phyloP scores from a whole-genome alignment of 2,797 vertebrate species.

The Melanotaenia boesemani region DNA sequence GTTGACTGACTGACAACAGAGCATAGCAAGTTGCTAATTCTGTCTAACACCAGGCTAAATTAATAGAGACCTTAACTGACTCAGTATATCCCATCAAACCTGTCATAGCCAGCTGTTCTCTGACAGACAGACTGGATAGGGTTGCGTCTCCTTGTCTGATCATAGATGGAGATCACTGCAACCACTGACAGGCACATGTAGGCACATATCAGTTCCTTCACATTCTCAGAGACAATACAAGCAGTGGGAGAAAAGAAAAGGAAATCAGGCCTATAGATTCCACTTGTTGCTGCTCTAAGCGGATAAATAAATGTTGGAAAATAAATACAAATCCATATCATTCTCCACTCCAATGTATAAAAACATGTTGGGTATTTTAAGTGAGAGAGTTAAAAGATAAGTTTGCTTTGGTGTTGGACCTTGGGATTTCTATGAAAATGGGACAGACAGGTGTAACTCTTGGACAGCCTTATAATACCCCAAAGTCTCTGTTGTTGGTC shows the following conservation, averaged over 20 bases:
- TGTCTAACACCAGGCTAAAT: conserved; percentile 5
- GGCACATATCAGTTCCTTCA: conserved; percentile 35
- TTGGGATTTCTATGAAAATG: conserved; percentile 33
- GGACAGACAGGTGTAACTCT: conserved; percentile 22
- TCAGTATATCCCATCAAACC: conserved; percentile 19
- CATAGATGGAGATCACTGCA: conserved; percentile 33
- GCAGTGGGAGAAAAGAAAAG: conserved; percentile 16
- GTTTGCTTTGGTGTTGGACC: conserved; percentile 52
- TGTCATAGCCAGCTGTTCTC: conserved; percentile 27
- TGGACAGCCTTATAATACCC: conserved; percentile 15
- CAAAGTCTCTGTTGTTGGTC: conserved; percentile 39
- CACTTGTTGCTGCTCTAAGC: conserved; percentile 32
- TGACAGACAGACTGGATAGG: conserved; percentile 22
- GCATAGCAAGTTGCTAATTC: background rate
- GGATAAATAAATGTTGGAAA: conserved; percentile 11
- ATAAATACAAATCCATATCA: conserved; percentile 32
- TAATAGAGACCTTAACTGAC: conserved; percentile 34
- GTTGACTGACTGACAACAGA: background rate
- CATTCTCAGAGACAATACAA: conserved; percentile 25
- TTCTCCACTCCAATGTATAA: conserved; percentile 41
- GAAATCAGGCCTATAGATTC: conserved; percentile 29
- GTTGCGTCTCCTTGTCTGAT: conserved; percentile 24
- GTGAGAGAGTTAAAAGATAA: conserved; percentile 39
- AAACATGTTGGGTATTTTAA: conserved; percentile 26
- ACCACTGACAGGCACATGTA: conserved; percentile 40